Evolutionary conservation across 2,888 invertebrate genomes (phyloP).

Genomic region (Pammene fasciana): DNA sequence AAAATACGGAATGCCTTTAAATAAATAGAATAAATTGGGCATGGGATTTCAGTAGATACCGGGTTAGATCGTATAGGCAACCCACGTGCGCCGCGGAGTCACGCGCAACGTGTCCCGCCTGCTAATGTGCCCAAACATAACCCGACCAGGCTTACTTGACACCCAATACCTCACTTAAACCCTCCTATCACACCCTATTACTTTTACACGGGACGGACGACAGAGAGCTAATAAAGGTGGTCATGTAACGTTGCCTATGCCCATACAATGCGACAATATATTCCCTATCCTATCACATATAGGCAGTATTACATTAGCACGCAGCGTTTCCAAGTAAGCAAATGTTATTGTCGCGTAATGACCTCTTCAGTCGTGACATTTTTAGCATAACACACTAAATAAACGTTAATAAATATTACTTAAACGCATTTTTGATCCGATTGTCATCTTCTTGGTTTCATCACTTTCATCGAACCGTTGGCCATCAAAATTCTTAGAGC

Average conservation of each 20-base stretch:
- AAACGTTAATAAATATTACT: no score
- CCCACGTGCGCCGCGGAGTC: slow-evolving; percentile 69
- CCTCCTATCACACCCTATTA: slow-evolving; percentile 41
- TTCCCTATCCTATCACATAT: slow-evolving; percentile 52
- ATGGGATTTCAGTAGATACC: slow-evolving; percentile 63
- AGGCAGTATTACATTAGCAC: slow-evolving; percentile 48
- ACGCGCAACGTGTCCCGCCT: slow-evolving; percentile 66
- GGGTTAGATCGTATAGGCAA: slow-evolving; percentile 58
- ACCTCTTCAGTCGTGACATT: slow-evolving; percentile 5
- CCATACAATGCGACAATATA: slow-evolving; percentile 52
- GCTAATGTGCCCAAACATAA: slow-evolving; percentile 52
- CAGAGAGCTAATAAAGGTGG: slow-evolving; percentile 53
- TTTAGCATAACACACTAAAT: neutral
- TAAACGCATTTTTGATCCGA: no score
- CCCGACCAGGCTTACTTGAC: slow-evolving; percentile 57
- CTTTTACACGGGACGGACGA: slow-evolving; percentile 35
- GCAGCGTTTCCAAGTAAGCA: slow-evolving; percentile 36
- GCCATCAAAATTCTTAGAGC: no score
- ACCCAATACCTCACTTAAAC: slow-evolving; percentile 48
- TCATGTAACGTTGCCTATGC: slow-evolving; percentile 47
- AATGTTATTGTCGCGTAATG: slow-evolving; percentile 35
- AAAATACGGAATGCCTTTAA: slow-evolving; percentile 58
- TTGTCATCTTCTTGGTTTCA: no score
- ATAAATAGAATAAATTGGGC: slow-evolving; percentile 69
- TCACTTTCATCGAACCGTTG: no score